A percentile compares a stretch with the other conserved stretches of the same genome.
phyloP scores from a whole-genome alignment of 1,140 invertebrate species.

The Drosophila simulans region DNA sequence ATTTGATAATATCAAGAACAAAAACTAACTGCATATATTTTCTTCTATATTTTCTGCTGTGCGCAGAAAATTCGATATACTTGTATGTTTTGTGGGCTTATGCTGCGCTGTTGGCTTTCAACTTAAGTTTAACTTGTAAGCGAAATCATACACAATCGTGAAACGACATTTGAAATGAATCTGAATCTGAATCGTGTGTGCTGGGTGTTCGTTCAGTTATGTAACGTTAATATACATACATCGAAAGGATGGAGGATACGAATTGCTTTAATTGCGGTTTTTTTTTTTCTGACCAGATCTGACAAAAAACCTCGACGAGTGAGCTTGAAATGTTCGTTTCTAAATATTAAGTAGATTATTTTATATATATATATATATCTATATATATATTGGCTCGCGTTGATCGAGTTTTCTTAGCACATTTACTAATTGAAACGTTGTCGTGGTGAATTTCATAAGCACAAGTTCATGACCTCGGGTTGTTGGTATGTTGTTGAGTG shows the following conservation, averaged over 20 bases:
- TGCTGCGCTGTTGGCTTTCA: slow-evolving; percentile 49
- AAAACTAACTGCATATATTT: slow-evolving; percentile 66
- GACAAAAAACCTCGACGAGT: slow-evolving; percentile 73
- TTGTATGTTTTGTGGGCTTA: slow-evolving; percentile 17
- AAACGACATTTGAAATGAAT: slow-evolving; percentile 65
- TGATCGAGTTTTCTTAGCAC: slow-evolving; percentile 63
- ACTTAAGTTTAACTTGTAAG: slow-evolving; percentile 73
- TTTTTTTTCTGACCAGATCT: slow-evolving; percentile 33
- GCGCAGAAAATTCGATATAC: slow-evolving; percentile 30
- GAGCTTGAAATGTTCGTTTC: slow-evolving; percentile 58
- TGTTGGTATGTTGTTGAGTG: slow-evolving; percentile 16
- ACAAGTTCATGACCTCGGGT: slow-evolving; percentile 48
- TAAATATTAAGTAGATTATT: slow-evolving; percentile 64
- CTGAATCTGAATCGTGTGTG: slow-evolving; percentile 13
- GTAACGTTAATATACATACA: slow-evolving; percentile 52
- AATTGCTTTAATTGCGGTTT: slow-evolving; percentile 37
- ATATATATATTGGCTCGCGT: slow-evolving; percentile 27
- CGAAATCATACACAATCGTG: slow-evolving; percentile 64
- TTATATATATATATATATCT: slow-evolving; percentile 40
- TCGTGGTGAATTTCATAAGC: slow-evolving; percentile 68
- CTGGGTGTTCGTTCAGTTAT: slow-evolving; percentile 15
- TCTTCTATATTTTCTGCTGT: slow-evolving; percentile 30
- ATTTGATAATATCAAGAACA: slow-evolving; percentile 60
- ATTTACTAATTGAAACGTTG: slow-evolving; percentile 81
- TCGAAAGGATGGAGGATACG: slow-evolving; percentile 34